These are phyloP conservation scores for Tokudaia muenninki DNA, from an alignment of 2,797 vertebrate genomes.

Conservation along the genomic window DNA sequence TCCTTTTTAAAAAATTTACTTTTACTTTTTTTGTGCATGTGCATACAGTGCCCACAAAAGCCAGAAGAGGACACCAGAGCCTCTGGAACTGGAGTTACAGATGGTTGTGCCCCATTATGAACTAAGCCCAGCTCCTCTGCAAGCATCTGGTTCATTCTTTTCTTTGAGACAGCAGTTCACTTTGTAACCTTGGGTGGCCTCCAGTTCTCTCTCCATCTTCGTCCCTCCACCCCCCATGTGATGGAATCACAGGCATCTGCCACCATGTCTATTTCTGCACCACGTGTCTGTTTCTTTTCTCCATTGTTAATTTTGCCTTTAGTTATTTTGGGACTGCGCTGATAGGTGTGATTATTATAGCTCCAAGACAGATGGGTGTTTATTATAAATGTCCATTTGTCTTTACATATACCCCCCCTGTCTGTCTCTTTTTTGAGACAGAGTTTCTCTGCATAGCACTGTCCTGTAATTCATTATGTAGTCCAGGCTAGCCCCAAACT, in stretches of 20 bases:
- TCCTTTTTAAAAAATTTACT: not conserved
- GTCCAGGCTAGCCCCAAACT: not conserved
- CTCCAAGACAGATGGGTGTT: not conserved
- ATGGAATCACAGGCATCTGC: not conserved
- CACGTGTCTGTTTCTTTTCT: not conserved
- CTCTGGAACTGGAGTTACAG: not conserved
- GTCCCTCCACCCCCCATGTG: no score
- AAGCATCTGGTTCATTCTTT: no score
- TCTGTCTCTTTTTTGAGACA: not conserved
- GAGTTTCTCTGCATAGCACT: not conserved
- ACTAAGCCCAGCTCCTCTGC: not conserved
- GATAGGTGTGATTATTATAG: not conserved
- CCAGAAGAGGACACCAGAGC: not conserved
- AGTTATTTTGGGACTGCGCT: not conserved
- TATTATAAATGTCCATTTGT: not conserved
- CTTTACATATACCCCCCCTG: no score
- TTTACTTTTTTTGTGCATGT: not conserved
- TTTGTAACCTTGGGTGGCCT: not conserved
- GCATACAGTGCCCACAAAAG: not conserved
- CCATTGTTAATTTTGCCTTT: not conserved
- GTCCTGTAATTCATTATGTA: not conserved
- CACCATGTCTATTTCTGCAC: not conserved
- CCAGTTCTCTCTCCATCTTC: not conserved
- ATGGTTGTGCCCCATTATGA: not conserved
- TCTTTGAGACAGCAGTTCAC: not conserved